Evolutionary conservation across 2,888 invertebrate species (phyloP), one percentile per base, ranked within the genome.

Genomic region (Ophion ventricosus): DNA sequence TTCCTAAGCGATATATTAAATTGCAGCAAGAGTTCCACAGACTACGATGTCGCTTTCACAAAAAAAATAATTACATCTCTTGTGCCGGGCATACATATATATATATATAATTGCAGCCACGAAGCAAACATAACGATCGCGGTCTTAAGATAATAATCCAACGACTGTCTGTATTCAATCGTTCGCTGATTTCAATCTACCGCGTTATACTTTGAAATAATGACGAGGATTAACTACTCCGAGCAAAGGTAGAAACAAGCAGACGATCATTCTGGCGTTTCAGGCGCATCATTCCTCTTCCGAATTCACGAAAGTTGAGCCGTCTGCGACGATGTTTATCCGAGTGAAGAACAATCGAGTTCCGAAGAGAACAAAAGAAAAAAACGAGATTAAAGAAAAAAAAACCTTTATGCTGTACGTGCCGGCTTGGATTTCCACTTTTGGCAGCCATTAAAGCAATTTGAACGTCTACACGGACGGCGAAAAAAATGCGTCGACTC

Each of bases 1-100:
- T 91, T 90, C 92, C 91, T 91, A 89, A 91, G 92, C 91, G 92
- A 92, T 92, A 91, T 92, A 92, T 91, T 91, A 90, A 92, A 92
- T 92, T 91, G 90, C 91, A 87, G 87, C 85, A 86, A 86, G 86
- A 88, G 88, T 88, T 76, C 80, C 80, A 40, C 85, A 85, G 83
- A 87, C 70, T 87, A 87, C 88, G 88, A 90, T 90, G 75, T 74
- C 82, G 64, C 90, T 91, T 91, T 91, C 91, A 92, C 91, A 90
- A 91, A 90, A 91, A 92, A 92, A 91, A 91, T 92, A 92, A 92
- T 92, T 88, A 87, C 75, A 82, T 87, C 87, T 87, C 87, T 90
- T 88, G 90, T 85, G 82, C 84, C 35, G 8, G 40, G 35, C 66
- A 61, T 69, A 49, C 40, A 49, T 77, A 82, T 66, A 77, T 77